Base-by-base conservation (phyloP, 2,888 invertebrate genomes). In the Troides helena region DNA sequence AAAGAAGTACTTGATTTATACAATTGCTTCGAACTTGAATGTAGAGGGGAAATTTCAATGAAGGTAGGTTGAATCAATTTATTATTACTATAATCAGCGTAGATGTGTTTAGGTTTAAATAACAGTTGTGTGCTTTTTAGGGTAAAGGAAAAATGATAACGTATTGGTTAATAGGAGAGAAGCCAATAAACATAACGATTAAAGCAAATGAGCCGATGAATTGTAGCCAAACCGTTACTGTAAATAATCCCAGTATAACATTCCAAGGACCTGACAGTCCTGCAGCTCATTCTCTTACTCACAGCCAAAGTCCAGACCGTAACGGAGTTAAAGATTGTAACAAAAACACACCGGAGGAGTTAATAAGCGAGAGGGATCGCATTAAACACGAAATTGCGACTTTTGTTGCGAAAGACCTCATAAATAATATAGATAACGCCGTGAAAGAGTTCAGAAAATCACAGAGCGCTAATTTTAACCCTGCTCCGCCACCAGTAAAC, bases 61-160 rank as follows among this genome's bases (percentile, higher is more conserved):
- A 99, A 99, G 95, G 98, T 97, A 89, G 67, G 58, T 30, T 58
- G 6, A 14, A 36, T 68, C 7, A 8, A 58, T 23, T 2, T 23
- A n/a, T 10, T 25, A 25, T 4, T 23, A 21, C 6, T 8, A 2
- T 14, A 56, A 56, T 56, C 21, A 14, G 2, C 10, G 21, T 23
- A 23, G 0, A 23, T 59, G 65, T 23, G 72, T 65, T 62, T 53
- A 3, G 6, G 0, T 53, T 17, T 70, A 17, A 23, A 43, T 25
- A 57, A 62, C 59, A 18, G n/a, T 69, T 62, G 71, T 59, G 30
- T 12, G 3, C 63, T 71, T 62, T 84, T 62, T 87, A 97, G 96
- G 98, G 98, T 1, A 98, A 98, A 89, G 98, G 98, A 1, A 95
- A 95, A 81, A 96, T 98, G 96, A 94, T 94, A 50, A 98, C 98